Base-by-base conservation (phyloP, 2,797 vertebrate species). In the Danio albolineatus region DNA sequence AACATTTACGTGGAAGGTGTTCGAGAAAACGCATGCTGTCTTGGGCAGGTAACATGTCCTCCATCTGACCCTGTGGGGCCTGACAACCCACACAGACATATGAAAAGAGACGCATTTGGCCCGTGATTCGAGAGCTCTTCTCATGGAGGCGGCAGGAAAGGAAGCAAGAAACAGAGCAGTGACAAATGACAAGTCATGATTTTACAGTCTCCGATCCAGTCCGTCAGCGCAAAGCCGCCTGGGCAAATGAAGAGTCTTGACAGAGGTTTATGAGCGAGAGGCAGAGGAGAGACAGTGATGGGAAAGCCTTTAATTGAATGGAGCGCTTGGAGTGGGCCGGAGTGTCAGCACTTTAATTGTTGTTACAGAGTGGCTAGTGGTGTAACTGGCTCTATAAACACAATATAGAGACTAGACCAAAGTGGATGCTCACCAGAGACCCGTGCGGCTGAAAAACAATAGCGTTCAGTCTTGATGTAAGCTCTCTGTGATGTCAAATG, bases 281-380 rank as follows among this genome's bases (percentile, higher is more conserved):
- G 39, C 28, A 62, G 56, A 72, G 79, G 57, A 43, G 17, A 54
- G 56, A 62, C 74, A 76, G 62, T 56, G 62, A 67, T 13, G 39
- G 74, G 21, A 66, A 76, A 66, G 51, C 51, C 38, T 59, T 59
- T 80, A 80, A 82, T 76, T 70, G 80, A 80, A 85, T 43, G 59
- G 73, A 80, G 67, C 61, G 72, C 73, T 57, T 46, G 36, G 48
- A 56, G 19, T 69, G 28, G 82, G 49, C 59, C 14, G 36, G 76
- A 65, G 73, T 62, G 83, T 79, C 83, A 82, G 79, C 59, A 79
- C 67, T 76, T 82, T 72, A 71, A 64, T 56, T 73, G 60, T 64
- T 76, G 51, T 76, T 66, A 62, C 73, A 60, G 77, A 79, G 76
- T 28, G 57, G 28, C 54, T 17, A 56, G 67, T 59, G 46, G 19